phyloP scores from a whole-genome alignment of 2,797 vertebrate species.

The Taeniopygia guttata region DNA sequence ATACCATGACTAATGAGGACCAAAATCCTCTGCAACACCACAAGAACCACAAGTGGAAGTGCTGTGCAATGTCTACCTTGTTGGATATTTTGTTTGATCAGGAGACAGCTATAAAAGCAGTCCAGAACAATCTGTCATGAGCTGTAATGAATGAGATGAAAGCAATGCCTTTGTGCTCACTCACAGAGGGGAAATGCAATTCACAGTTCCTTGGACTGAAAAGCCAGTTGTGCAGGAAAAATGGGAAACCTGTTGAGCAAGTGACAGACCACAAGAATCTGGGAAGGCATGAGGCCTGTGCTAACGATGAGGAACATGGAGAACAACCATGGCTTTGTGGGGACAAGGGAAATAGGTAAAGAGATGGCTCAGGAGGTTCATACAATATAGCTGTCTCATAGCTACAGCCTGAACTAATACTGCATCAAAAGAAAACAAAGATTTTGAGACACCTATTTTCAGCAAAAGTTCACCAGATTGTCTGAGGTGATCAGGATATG shows the following conservation, averaged over 20 bases:
- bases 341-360: background rate
- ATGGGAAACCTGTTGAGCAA: background rate
- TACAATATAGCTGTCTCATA: background rate
- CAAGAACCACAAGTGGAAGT: constrained; percentile 18
- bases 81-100: background rate
- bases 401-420: background rate
- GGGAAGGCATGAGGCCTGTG: background rate
- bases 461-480: background rate
- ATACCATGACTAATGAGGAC: constrained; percentile 28
- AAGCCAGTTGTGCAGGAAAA: constrained; percentile 37
- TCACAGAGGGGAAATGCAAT: constrained; percentile 21
- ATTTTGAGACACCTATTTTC: background rate
- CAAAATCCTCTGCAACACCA: constrained; percentile 40
- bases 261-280: background rate
- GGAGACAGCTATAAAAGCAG: background rate
- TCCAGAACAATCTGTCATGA: background rate
- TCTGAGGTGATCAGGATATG: background rate
- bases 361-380: background rate
- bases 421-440: background rate
- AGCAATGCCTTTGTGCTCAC: background rate
- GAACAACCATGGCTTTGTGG: background rate
- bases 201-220: background rate
- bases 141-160: constrained; percentile 2
- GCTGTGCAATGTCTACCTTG: background rate
- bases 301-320: background rate